phyloP scores from a whole-genome alignment of 2,888 invertebrate genomes.

The Thysanoteuthis rhombus region DNA sequence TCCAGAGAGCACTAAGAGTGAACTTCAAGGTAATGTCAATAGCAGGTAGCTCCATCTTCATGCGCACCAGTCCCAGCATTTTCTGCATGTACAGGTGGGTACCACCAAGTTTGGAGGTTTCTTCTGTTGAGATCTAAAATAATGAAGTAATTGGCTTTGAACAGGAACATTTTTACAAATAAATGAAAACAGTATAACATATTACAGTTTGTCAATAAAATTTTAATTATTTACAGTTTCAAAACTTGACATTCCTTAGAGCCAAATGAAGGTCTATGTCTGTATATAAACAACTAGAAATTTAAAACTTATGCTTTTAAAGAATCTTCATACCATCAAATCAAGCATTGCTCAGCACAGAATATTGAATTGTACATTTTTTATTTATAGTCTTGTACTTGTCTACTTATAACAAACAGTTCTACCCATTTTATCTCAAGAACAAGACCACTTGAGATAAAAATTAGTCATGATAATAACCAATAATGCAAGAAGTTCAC shows the following conservation, averaged over 20 bases:
- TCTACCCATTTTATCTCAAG: too few relatives aligned
- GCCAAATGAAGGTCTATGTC: too few relatives aligned
- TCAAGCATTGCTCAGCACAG: too few relatives aligned
- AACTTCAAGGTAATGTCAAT: constrained; percentile 80
- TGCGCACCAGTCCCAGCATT: constrained; percentile 75
- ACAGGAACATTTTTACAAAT: neutral
- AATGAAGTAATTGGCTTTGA: neutral
- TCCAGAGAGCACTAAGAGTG: constrained; percentile 81
- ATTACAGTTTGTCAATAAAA: neutral
- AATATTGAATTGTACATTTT: too few relatives aligned
- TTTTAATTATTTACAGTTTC: neutral
- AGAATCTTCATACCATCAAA: too few relatives aligned
- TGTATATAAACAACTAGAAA: too few relatives aligned
- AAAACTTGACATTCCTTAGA: neutral
- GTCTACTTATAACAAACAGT: too few relatives aligned
- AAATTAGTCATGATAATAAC: too few relatives aligned
- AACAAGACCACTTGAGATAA: too few relatives aligned
- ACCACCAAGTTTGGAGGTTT: constrained; percentile 77
- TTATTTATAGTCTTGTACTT: too few relatives aligned
- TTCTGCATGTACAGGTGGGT: constrained; percentile 77
- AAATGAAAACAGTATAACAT: neutral
- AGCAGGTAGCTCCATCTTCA: constrained; percentile 68
- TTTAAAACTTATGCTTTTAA: too few relatives aligned
- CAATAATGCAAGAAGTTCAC: too few relatives aligned
- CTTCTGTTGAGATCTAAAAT: constrained; percentile 74